Evolutionary conservation across 2,113 vertebrate genomes (phyloP), one percentile per base, ranked within the genome.

Genomic region (Saccopteryx bilineata): DNA sequence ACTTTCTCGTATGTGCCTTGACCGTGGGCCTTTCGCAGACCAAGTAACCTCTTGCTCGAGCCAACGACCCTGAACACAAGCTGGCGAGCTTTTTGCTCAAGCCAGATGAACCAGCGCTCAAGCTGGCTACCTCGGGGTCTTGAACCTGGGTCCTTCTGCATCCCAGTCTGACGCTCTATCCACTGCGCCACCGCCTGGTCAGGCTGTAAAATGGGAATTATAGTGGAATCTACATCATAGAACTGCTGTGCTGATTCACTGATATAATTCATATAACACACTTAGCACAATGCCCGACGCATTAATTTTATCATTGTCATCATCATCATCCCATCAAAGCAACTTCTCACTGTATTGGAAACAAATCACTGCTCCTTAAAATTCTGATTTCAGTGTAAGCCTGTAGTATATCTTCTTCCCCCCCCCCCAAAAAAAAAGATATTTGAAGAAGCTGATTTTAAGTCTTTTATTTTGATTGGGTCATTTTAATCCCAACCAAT

Each of bases 351-450:
- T 48, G 39, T 33, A 28, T 12, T 76, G 21, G n/a, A 31, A 83
- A 75, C 46, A 54, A 94, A 69, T 94, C 66, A 50, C 48, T 87
- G 69, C 68, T 92, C 56, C 87, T 81, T 68, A 52, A 63, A 85
- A 71, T 8, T 91, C 12, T 46, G 23, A 90, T 88, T 88, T 96
- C 19, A 28, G 2, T 93, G 1, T 75, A 75, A 52, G n/a, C 14
- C 23, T 87, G 4, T 28, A 90, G 28, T n/a, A 11, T 39, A 54
- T 83, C 46, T 78, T 93, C 50, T 75, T 21, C 86, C 46, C 52
- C 79, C 39, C 39, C 39, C 39, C 39, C 39, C 39, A 39, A 39
- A 39, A 39, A 17, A 90, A 87, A 84, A 52, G 21, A 50, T 39
- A 28, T 80, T 90, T 74, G 33, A 46, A 31, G 31, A 81, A 84